Conservation (phyloP, 2,888 invertebrate genomes). For the Caenorhabditis doughertyi region DNA sequence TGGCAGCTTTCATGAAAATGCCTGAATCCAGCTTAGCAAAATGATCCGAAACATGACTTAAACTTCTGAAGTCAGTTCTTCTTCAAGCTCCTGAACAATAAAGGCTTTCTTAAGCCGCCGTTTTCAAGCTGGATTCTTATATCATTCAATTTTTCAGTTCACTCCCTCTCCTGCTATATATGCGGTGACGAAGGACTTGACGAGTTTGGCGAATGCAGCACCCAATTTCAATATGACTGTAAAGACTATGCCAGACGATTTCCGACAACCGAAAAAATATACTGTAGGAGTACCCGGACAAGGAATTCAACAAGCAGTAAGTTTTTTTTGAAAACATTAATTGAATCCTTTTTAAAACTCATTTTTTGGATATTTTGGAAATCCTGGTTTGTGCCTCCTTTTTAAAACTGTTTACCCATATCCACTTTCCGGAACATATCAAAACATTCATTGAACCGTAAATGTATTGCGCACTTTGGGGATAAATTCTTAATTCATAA, state of each 20-base stretch:
- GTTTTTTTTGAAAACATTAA: too few species aligned
- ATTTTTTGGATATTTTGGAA: too few species aligned
- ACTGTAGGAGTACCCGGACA: constrained; percentile 77
- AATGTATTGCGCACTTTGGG: constrained; percentile 46
- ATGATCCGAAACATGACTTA: too few species aligned
- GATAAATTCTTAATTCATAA: constrained; percentile 6
- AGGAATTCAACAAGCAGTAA: constrained; percentile 70
- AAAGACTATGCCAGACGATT: constrained; percentile 67
- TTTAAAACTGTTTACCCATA: too few species aligned
- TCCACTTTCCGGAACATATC: constrained; percentile 35
- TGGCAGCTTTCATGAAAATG: too few species aligned
- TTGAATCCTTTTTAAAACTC: too few species aligned
- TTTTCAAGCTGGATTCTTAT: too few species aligned
- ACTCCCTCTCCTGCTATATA: constrained; percentile 73
- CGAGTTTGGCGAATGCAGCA: constrained; percentile 78
- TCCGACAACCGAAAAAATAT: constrained; percentile 69
- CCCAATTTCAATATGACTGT: constrained; percentile 77
- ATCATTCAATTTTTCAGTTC: constrained; percentile 25
- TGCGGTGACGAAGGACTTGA: constrained; percentile 75
- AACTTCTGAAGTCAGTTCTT: too few species aligned
- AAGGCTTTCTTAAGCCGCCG: too few species aligned
- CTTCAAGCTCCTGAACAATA: too few species aligned
- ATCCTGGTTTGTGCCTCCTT: too few species aligned
- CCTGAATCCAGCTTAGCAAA: too few species aligned
- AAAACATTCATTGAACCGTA: neutral